Evolutionary conservation across 2,888 invertebrate species (phyloP).

Genomic region (Troglohyphantes excavatus): DNA sequence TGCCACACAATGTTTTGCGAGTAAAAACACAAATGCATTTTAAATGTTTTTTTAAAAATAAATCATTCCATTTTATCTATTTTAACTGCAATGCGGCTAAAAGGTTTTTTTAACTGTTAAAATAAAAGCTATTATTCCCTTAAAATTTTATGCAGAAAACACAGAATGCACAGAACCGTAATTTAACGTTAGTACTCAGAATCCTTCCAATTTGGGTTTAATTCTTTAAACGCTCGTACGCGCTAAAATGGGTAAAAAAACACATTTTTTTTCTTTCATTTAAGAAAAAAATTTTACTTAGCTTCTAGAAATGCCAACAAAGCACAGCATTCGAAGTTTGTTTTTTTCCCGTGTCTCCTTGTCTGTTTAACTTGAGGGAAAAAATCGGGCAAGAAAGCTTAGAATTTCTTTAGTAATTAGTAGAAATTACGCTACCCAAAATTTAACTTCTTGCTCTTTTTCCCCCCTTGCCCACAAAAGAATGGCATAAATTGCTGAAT

Average conservation of each 20-base stretch:
- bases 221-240: not conserved
- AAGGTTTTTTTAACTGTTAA: not conserved
- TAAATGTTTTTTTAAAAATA: too few species aligned
- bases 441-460: conserved; percentile 57
- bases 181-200: not conserved
- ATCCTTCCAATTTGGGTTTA: not conserved
- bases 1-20: too few species aligned
- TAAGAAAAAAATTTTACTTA: not conserved
- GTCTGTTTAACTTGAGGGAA: conserved; percentile 41
- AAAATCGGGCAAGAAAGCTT: conserved; percentile 35
- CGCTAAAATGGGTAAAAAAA: not conserved
- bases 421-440: conserved; percentile 71
- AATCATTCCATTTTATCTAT: too few species aligned
- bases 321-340: not conserved
- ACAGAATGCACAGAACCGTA: not conserved
- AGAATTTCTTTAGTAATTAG: conserved; percentile 74
- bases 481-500: not conserved
- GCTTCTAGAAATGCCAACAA: conserved; percentile 2
- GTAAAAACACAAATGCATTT: too few species aligned
- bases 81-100: not conserved
- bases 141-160: not conserved
- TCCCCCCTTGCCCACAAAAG: not conserved
- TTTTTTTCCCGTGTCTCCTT: conserved; percentile 1
- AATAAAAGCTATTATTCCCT: not conserved
- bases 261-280: not conserved